Evolutionary conservation across 2,113 vertebrate species (phyloP).

Genomic region (Salminus brasiliensis): DNA sequence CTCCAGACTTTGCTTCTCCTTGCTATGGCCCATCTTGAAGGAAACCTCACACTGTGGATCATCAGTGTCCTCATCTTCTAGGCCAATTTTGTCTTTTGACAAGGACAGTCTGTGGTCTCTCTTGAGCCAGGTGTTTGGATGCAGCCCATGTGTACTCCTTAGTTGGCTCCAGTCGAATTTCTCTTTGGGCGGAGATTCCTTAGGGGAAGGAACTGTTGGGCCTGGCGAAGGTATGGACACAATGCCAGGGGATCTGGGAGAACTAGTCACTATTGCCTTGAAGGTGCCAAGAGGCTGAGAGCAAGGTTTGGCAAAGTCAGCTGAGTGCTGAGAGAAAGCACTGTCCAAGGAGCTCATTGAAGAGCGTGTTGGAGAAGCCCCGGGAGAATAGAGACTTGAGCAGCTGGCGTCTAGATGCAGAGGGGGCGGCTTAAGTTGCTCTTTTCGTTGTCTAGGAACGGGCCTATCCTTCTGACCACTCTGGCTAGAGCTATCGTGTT

Average conservation of each 20-base stretch:
- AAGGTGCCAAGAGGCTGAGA: conserved; percentile 46
- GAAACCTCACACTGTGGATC: conserved; percentile 23
- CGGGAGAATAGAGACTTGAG: conserved; percentile 83
- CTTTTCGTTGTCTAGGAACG: conserved; percentile 60
- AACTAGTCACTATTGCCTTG: conserved; percentile 35
- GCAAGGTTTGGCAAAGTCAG: conserved; percentile 73
- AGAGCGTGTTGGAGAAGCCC: conserved; percentile 79
- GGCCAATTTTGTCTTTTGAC: conserved; percentile 66
- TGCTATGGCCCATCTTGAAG: conserved; percentile 9
- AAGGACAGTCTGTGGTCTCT: conserved; percentile 79
- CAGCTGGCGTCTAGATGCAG: conserved; percentile 77
- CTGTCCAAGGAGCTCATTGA: conserved; percentile 85
- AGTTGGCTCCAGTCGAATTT: conserved; percentile 62
- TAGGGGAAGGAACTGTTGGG: background rate
- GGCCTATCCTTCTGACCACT: conserved; percentile 61
- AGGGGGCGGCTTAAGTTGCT: conserved; percentile 61
- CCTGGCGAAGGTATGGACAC: conserved; percentile 21
- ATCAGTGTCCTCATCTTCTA: conserved; percentile 60
- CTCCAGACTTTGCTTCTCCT: conserved; percentile 23
- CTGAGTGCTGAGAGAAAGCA: conserved; percentile 82
- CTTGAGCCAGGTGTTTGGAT: conserved; percentile 84
- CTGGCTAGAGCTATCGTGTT: conserved; percentile 71
- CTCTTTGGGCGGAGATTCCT: conserved; percentile 66
- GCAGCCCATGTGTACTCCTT: conserved; percentile 73
- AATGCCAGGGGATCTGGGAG: conserved; percentile 56